These are phyloP conservation scores for Amitus sp. DNA, from an alignment of 2,888 invertebrate genomes.

Conservation along the genomic window DNA sequence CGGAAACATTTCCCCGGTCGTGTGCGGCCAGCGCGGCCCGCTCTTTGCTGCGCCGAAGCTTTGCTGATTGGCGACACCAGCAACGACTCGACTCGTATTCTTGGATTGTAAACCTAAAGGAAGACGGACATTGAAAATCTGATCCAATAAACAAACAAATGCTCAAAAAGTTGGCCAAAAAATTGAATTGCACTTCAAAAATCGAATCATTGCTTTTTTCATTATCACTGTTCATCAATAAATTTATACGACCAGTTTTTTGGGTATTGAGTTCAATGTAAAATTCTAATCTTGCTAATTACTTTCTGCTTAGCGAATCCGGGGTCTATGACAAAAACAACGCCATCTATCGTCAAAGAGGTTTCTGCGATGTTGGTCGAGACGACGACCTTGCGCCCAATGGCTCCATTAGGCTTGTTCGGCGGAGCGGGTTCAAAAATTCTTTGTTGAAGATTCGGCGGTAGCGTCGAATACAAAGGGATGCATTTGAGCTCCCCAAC, in stretches of 20 bases:
- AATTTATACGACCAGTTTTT: too few species aligned
- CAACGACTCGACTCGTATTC: slow-evolving; percentile 94
- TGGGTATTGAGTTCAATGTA: too few species aligned
- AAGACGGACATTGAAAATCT: slow-evolving; percentile 1
- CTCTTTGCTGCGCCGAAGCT: slow-evolving; percentile 98
- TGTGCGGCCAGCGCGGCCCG: slow-evolving; percentile 98
- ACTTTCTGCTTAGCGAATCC: slow-evolving; percentile 99
- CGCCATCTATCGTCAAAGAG: slow-evolving; percentile 98
- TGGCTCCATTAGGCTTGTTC: slow-evolving; percentile 86
- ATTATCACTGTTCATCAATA: too few species aligned
- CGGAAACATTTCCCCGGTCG: slow-evolving; percentile 98
- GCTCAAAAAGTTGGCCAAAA: slow-evolving; percentile 1
- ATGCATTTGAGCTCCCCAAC: slow-evolving; percentile 98
- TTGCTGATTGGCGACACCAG: slow-evolving; percentile 99
- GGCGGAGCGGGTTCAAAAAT: slow-evolving; percentile 98
- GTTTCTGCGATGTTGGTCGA: slow-evolving; percentile 99
- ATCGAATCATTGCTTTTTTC: too few species aligned
- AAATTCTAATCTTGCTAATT: slow-evolving; percentile 6
- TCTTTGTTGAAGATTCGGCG: slow-evolving; percentile 95
- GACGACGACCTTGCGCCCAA: slow-evolving; percentile 93
- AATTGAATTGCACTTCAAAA: too few species aligned
- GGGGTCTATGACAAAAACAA: slow-evolving; percentile 99
- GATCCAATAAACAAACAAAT: background rate
- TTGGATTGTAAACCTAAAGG: slow-evolving; percentile 82
- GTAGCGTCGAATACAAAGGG: slow-evolving; percentile 97